Evolutionary conservation across 2,888 invertebrate species (phyloP).

Genomic region (Dromius quadrimaculatus): DNA sequence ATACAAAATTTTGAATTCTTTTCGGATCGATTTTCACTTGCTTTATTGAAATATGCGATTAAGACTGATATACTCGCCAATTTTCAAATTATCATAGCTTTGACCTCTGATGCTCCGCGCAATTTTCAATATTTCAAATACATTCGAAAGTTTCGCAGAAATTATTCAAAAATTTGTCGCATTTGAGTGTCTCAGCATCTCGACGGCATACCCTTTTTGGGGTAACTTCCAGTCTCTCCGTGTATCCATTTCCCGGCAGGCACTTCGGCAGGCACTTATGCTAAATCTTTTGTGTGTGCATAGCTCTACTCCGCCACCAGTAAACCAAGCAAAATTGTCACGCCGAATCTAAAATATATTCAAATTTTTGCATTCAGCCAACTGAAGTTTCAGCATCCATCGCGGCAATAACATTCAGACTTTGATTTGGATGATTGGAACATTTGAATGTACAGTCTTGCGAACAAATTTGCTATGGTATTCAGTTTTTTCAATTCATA

Average conservation of each 20-base stretch:
- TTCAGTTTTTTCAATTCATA: conserved; percentile 31
- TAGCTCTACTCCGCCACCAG: conserved; percentile 36
- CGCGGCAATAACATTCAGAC: neutral
- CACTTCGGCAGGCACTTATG: conserved; percentile 49
- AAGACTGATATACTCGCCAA: no score
- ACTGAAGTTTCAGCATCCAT: neutral
- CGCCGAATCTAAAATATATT: conserved; percentile 51
- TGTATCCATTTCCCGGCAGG: conserved; percentile 49
- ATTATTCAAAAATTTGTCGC: no score
- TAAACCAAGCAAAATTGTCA: conserved; percentile 49
- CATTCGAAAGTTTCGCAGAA: no score
- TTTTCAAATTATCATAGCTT: no score
- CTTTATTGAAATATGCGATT: no score
- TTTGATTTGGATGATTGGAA: conserved; percentile 29
- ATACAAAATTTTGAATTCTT: no score
- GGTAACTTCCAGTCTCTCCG: neutral
- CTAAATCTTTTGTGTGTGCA: conserved; percentile 47
- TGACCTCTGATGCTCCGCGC: no score
- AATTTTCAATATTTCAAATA: no score
- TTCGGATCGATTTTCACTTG: no score
- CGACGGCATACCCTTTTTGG: neutral
- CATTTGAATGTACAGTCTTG: conserved; percentile 49
- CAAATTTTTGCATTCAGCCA: conserved; percentile 43
- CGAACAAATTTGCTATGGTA: conserved; percentile 34
- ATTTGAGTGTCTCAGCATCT: no score